Evolutionary conservation across 2,113 vertebrate genomes (phyloP).

Genomic region (Ascaphus truei): DNA sequence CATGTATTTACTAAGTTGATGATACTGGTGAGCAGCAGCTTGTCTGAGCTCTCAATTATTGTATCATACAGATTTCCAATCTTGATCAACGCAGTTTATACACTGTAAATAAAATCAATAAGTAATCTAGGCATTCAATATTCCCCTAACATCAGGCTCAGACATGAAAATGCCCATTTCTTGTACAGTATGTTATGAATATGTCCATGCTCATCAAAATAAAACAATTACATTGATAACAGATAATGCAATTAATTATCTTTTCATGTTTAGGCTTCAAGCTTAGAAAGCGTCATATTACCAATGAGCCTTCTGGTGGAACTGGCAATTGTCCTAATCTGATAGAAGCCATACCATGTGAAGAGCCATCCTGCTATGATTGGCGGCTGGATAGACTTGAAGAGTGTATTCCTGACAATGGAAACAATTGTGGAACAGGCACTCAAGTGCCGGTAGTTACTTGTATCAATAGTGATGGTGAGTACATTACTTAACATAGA

Average conservation of each 20-base stretch:
- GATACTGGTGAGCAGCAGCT: too few species aligned
- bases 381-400: constrained; percentile 77
- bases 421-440: constrained; percentile 77
- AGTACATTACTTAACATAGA: constrained; percentile 38
- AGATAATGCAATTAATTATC: neutral
- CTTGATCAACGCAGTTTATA: too few species aligned
- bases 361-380: constrained; percentile 84
- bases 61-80: too few species aligned
- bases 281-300: constrained; percentile 78
- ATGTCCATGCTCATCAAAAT: too few species aligned
- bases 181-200: too few species aligned
- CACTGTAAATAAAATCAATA: too few species aligned
- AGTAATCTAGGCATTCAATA: too few species aligned
- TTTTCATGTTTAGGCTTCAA: constrained; percentile 76
- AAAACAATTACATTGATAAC: too few species aligned
- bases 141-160: too few species aligned
- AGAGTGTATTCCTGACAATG: constrained; percentile 77
- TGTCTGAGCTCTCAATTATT: too few species aligned
- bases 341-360: constrained; percentile 88
- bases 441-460: constrained; percentile 68
- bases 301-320: constrained; percentile 77
- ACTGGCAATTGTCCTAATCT: constrained; percentile 87
- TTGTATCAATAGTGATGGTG: constrained; percentile 85
- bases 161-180: too few species aligned
- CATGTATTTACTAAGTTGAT: too few species aligned